phyloP scores from a whole-genome alignment of 2,113 vertebrate species.

The Vidua macroura region DNA sequence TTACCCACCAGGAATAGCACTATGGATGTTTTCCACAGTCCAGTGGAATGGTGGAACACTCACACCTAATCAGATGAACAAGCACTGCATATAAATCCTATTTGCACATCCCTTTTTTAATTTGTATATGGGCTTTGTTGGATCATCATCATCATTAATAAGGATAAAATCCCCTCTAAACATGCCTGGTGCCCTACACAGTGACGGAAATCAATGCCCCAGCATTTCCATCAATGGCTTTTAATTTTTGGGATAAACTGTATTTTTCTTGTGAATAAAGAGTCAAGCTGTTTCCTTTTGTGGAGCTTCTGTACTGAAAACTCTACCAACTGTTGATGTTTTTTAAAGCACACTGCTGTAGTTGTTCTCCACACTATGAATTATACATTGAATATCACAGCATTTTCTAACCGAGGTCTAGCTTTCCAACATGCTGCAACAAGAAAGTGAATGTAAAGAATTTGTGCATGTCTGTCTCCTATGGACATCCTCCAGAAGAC shows the following conservation, averaged over 20 bases:
- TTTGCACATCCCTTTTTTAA: neutral
- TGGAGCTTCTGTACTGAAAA: conserved; percentile 65
- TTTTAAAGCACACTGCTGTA: conserved; percentile 24
- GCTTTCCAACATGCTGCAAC: conserved; percentile 79
- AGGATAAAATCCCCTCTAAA: neutral
- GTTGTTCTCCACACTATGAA: conserved; percentile 30
- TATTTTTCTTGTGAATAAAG: conserved; percentile 46
- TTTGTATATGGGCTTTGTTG: neutral
- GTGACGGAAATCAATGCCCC: neutral
- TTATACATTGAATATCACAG: conserved; percentile 51
- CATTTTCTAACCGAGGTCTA: conserved; percentile 57
- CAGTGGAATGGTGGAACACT: neutral
- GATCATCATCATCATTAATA: neutral
- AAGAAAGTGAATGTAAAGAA: conserved; percentile 89
- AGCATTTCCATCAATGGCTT: conserved; percentile 18
- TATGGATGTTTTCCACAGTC: neutral
- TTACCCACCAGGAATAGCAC: neutral
- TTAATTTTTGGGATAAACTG: conserved; percentile 45
- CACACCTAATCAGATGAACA: neutral
- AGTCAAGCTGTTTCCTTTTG: conserved; percentile 63
- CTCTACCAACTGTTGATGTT: conserved; percentile 63
- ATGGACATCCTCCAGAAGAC: conserved; percentile 63
- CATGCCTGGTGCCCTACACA: neutral
- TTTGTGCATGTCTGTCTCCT: conserved; percentile 72
- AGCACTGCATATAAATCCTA: neutral